Base-by-base conservation (phyloP, 53 echinoderm and acorn worm species). In the Stichopus horrens region DNA sequence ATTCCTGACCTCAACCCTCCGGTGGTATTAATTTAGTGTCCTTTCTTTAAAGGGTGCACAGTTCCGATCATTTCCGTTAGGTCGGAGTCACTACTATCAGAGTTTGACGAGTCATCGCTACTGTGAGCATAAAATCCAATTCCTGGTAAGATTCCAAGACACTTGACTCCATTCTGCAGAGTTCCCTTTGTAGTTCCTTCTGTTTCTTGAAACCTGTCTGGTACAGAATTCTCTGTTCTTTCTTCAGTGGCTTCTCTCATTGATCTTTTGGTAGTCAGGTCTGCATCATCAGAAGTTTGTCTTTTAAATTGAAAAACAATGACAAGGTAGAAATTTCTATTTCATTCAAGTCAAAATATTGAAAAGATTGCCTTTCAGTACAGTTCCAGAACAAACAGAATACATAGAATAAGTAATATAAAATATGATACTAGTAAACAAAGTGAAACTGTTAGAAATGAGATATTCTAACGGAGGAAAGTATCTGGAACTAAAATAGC, bases 41-140 rank as follows among this genome's bases (percentile, higher is more conserved):
- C 65, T 55, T 57, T 11, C 14, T 68, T 52, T n/a, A 73, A 74
- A 51, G 68, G 65, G 63, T 92, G 92, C 73, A 92, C 87, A 7
- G 89, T 79, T 83, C 89, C 89, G 23, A 92, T 75, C 6, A 86
- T 73, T 51, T 92, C 90, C 3, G 76, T 86, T 57, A 93, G 76
- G 20, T 96, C 96, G 7, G 92, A 91, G 74, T 96, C 94, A 56
- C 94, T 94, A 54, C 88, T 93, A 53, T 92, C 94, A 21, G 93
- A 92, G n/a, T 93, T 92, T 13, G 94, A 94, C 4, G 87, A 87
- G 1, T 96, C 96, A 51, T 97, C 97, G 60, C 93, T 93, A 82
- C 97, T 97, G 77, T 97, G 92, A 65, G 94, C 89, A 84, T 97
- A 97, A 57, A 92, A 92, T 22, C 97, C 97, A 4, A 97, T 92